A percentile compares a stretch with the other conserved stretches of the same genome.
Conservation (phyloP, 2,888 invertebrate genomes). For the Punctoribates punctum region DNA sequence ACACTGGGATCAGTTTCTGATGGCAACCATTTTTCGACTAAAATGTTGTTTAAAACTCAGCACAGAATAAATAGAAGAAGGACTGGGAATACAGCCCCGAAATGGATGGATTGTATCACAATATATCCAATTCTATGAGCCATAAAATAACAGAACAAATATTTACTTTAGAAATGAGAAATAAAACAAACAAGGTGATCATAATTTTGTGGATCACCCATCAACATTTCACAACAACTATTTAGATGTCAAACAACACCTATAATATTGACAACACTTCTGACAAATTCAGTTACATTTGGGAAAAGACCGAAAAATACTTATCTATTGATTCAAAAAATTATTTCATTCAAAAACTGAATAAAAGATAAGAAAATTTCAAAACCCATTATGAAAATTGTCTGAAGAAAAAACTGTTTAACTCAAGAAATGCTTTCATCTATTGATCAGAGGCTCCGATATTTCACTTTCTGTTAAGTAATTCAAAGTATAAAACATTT, state of each 20-base stretch:
- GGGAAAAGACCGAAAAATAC: too few species aligned
- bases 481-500: too few species aligned
- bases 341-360: too few species aligned
- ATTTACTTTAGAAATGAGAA: constrained; percentile 7
- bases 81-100: neutral
- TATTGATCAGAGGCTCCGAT: too few species aligned
- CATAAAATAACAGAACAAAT: constrained; percentile 18
- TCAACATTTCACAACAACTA: neutral
- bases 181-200: neutral
- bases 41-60: constrained; percentile 13
- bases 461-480: too few species aligned
- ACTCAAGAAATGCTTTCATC: too few species aligned
- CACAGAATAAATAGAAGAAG: neutral
- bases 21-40: neutral
- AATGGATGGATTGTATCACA: neutral
- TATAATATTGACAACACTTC: neutral
- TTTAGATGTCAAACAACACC: neutral
- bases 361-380: too few species aligned
- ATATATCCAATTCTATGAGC: neutral
- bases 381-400: too few species aligned
- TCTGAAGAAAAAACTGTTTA: too few species aligned
- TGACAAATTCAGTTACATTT: too few species aligned
- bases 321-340: too few species aligned
- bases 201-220: neutral
- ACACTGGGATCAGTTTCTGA: too few species aligned